phyloP scores from a whole-genome alignment of 2,797 vertebrate species.

The Acanthornis magna region DNA sequence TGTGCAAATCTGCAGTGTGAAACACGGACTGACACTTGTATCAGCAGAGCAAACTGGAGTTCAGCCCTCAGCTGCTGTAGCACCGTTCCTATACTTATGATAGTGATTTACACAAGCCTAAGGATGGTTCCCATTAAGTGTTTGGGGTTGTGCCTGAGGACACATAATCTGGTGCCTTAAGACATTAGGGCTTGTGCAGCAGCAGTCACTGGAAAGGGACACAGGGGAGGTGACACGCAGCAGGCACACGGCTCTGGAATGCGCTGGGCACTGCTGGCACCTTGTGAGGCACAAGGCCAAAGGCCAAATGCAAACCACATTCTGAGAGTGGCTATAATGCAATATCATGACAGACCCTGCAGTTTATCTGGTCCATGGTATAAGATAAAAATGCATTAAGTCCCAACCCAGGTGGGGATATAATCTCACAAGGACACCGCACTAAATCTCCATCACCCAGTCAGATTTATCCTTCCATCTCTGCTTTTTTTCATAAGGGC shows the following conservation, averaged over 20 bases:
- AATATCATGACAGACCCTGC: neutral
- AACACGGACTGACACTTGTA: neutral
- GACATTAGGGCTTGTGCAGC: neutral
- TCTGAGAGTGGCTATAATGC: neutral
- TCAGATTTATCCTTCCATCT: neutral
- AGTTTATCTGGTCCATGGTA: neutral
- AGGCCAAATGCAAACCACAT: conserved; percentile 10
- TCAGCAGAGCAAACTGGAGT: neutral
- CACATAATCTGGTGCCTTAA: neutral
- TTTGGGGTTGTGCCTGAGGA: neutral
- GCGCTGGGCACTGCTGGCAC: neutral
- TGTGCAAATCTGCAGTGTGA: neutral
- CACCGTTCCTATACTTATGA: rapidly evolving
- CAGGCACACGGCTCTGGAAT: rapidly evolving
- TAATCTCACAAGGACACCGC: neutral
- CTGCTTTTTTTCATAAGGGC: neutral
- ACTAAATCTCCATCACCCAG: neutral
- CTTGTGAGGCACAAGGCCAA: neutral
- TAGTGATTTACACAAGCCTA: neutral
- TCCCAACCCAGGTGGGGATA: neutral
- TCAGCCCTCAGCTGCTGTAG: neutral
- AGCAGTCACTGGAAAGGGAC: neutral
- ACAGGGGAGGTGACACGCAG: neutral
- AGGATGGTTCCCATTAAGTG: neutral
- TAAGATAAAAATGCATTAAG: conserved; percentile 1